A percentile compares a stretch with the other conserved stretches of the same genome.
phyloP scores from a whole-genome alignment of 1,140 invertebrate genomes.

The Tachypleus tridentatus region DNA sequence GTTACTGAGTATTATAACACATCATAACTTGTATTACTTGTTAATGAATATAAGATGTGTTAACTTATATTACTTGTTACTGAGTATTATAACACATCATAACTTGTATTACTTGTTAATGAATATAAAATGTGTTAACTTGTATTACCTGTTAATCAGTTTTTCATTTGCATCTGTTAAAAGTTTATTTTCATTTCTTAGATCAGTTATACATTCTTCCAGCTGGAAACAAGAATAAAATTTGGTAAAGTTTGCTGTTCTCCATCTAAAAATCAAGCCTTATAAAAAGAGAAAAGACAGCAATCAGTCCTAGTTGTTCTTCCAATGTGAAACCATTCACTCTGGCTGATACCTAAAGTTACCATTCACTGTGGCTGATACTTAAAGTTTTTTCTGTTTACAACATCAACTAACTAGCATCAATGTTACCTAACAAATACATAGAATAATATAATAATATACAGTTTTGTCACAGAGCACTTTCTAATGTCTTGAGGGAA shows the following conservation, averaged over 20 bases:
- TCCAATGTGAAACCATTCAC: no score
- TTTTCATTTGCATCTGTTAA: slow-evolving; percentile 40
- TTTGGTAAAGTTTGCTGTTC: not conserved
- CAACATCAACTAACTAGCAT: not conserved
- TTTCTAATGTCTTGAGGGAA: no score
- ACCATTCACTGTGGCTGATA: no score
- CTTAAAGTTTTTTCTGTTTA: not conserved
- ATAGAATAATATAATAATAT: no score
- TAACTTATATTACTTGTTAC: no score
- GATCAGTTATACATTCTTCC: slow-evolving; percentile 32
- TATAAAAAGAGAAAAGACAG: not conserved
- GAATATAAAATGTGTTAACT: not conserved
- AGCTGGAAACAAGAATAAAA: slow-evolving; percentile 26
- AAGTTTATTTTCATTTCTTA: slow-evolving; percentile 35
- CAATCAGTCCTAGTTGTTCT: no score
- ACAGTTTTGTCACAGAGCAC: no score
- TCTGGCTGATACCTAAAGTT: not conserved
- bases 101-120: no score
- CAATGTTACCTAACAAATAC: not conserved
- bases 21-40: no score
- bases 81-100: no score
- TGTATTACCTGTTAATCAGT: slow-evolving; percentile 33
- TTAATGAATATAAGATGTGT: no score
- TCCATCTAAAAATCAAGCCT: not conserved
- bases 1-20: no score